These are phyloP conservation scores for Sebastes umbrosus DNA, from an alignment of 2,797 vertebrate species.

Conservation along the genomic window DNA sequence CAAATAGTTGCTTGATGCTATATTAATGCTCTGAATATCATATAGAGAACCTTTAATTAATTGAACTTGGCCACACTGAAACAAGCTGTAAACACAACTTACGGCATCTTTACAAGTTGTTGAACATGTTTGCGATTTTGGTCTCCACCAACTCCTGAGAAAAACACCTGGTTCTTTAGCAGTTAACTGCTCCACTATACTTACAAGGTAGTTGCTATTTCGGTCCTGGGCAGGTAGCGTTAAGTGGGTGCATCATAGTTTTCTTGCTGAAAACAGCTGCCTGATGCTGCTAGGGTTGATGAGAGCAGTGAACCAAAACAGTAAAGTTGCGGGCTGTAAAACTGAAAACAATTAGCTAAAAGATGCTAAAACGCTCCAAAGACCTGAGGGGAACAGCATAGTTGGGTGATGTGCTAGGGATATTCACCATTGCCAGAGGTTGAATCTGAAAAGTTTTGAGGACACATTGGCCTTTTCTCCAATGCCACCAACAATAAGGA, in stretches of 20 bases:
- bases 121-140: neutral
- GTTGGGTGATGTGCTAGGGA: neutral
- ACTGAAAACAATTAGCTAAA: neutral
- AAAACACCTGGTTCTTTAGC: neutral
- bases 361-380: neutral
- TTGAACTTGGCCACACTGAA: too few relatives aligned
- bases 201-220: neutral
- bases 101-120: neutral
- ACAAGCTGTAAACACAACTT: too few relatives aligned
- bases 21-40: too few relatives aligned
- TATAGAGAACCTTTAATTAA: too few relatives aligned
- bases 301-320: neutral
- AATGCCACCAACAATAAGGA: too few relatives aligned
- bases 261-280: neutral
- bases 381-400: too few relatives aligned
- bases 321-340: neutral
- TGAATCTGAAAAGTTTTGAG: neutral
- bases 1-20: too few relatives aligned
- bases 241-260: neutral
- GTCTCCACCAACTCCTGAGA: neutral
- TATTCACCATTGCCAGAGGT: neutral
- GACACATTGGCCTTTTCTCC: neutral
- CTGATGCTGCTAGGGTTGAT: neutral
- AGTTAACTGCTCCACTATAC: neutral
- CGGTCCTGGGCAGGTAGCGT: neutral